Evolutionary conservation across 2,113 vertebrate species (phyloP).

Genomic region (Balaeniceps rex): DNA sequence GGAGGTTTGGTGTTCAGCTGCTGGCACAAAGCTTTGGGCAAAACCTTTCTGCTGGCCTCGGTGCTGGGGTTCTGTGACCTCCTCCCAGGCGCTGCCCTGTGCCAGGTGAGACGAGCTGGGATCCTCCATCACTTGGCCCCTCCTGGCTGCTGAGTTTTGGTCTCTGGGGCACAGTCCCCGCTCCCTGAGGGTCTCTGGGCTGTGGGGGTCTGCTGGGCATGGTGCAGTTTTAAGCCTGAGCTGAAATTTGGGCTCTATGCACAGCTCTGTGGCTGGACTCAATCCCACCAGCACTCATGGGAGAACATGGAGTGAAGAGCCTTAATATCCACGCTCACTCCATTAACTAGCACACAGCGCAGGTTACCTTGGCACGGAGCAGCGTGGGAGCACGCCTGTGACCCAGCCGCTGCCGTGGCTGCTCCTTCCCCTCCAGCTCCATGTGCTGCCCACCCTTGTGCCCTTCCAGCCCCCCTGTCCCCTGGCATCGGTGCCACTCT

Average conservation of each 20-base stretch:
- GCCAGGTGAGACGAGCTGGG: neutral
- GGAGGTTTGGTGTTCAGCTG: neutral
- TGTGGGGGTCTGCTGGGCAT: fast-evolving
- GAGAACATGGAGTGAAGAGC: neutral
- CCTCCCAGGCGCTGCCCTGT: neutral
- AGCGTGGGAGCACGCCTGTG: fast-evolving
- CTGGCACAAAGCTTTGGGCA: neutral
- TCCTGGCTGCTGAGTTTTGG: neutral
- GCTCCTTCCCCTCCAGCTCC: neutral
- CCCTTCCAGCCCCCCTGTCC: neutral
- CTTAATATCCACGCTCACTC: fast-evolving
- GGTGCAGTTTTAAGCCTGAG: neutral
- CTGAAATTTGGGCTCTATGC: neutral
- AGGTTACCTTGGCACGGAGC: neutral
- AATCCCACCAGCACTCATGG: fast-evolving
- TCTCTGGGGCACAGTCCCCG: neutral
- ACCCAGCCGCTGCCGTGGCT: fast-evolving
- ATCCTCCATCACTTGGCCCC: neutral
- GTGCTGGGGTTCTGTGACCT: neutral
- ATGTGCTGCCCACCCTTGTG: fast-evolving
- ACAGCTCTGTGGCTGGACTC: neutral
- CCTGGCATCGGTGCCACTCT: neutral
- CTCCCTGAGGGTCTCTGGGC: neutral
- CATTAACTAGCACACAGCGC: fast-evolving
- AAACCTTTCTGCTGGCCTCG: neutral